Conservation (phyloP, 2,888 invertebrate species). For the Drosophila seclusa region DNA sequence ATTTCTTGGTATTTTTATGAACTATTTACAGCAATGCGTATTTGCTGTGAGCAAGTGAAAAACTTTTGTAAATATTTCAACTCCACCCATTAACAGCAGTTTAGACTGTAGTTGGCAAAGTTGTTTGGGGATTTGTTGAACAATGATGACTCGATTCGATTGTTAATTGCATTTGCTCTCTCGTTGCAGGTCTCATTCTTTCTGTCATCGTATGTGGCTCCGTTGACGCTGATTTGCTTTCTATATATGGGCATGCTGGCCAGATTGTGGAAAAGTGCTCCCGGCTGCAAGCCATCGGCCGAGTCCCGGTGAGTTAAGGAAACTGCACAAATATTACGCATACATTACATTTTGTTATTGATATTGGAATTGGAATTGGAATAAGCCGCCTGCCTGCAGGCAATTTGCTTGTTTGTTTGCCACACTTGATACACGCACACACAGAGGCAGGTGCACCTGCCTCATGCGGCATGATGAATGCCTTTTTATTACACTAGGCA, state of each 20-base stretch:
- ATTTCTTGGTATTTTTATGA: slow-evolving; percentile 5
- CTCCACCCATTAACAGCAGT: background rate
- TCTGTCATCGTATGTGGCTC: slow-evolving; percentile 94
- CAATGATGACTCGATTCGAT: background rate
- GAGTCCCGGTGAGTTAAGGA: slow-evolving; percentile 86
- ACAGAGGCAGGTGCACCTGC: slow-evolving; percentile 29
- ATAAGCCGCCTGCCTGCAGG: slow-evolving; percentile 24
- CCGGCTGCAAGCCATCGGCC: slow-evolving; percentile 92
- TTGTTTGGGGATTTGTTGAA: slow-evolving; percentile 2
- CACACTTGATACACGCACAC: slow-evolving; percentile 7
- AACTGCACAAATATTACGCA: slow-evolving; percentile 36
- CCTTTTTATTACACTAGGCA: slow-evolving; percentile 55
- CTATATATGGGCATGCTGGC: slow-evolving; percentile 96
- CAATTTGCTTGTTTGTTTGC: slow-evolving; percentile 34
- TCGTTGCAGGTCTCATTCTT: slow-evolving; percentile 92
- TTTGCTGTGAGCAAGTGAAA: background rate
- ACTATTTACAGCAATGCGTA: slow-evolving; percentile 13
- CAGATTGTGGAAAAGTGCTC: slow-evolving; percentile 92
- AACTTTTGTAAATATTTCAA: slow-evolving; percentile 9
- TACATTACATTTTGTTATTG: slow-evolving; percentile 20
- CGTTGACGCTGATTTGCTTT: slow-evolving; percentile 93
- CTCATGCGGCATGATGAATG: slow-evolving; percentile 64
- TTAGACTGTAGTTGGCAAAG: background rate
- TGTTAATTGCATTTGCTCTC: background rate
- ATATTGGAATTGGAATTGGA: slow-evolving; percentile 44